Evolutionary conservation across 2,888 invertebrate genomes (phyloP), one percentile per base, ranked within the genome.

Genomic region (Formica aserva): DNA sequence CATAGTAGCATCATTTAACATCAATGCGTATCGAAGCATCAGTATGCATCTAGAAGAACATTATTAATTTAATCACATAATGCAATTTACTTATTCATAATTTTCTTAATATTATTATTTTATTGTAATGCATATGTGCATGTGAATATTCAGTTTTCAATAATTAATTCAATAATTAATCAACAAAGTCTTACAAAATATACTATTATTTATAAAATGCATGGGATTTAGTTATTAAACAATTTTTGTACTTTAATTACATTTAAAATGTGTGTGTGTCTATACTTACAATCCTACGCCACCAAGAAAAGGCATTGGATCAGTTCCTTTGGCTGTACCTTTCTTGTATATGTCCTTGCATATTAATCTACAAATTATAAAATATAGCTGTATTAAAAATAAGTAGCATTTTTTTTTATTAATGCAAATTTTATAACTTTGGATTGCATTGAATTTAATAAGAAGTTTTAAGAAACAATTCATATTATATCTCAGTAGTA

Each of bases 1-100:
- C 97, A 98, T 98, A 0, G 96, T 96, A 88, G 95, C 95, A 93
- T 98, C 98, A 67, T 96, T 95, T 85, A 98, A 95, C 65, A 98
- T 95, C 87, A 96, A 95, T 26, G 97, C 98, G 95, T 97, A 97
- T 92, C 97, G 97, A 85, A 98, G 95, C 96, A 97, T 97, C 82
- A 98, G 95, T 62, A 97, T 94, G 78, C 97, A 96, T 95, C 98
- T 98, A 95, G 86, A 95, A 94, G 87, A 83, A 60, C 9, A 52
- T 69, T 26, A 35, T 62, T 69, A 32, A n/a, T 76, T 52, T 38
- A 67, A 26, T 26, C 32, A 69, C 13, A 67, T n/a, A 67, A 26
- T 65, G 2, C 13, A 67, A 22, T 75, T 75, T 38, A 76, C 0
- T 26, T 38, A 29, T 18, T 35, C 66, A 78, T 60, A 71, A 78